phyloP scores from a whole-genome alignment of 2,888 invertebrate species.

The Clistopyga incitator region DNA sequence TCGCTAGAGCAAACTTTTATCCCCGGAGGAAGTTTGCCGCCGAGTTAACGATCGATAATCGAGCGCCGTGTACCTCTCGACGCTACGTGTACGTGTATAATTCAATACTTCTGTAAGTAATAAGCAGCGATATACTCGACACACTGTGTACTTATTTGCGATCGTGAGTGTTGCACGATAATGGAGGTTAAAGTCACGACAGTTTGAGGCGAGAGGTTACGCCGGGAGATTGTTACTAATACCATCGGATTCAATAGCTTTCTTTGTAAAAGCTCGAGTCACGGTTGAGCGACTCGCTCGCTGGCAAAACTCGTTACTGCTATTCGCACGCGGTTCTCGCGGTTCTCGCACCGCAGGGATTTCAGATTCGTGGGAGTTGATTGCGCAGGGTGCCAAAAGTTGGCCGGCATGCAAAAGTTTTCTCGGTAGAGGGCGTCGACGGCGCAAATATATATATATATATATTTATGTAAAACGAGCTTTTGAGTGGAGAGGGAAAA shows the following conservation, averaged over 20 bases:
- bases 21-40: not conserved
- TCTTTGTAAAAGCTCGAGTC: slow-evolving; percentile 17
- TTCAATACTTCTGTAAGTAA: not conserved
- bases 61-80: not conserved
- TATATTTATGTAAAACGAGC: too few species aligned
- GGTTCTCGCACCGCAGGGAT: slow-evolving; percentile 10
- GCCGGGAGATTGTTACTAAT: slow-evolving; percentile 22
- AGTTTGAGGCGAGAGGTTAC: not conserved
- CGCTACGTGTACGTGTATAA: not conserved
- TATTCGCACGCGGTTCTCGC: slow-evolving; percentile 48
- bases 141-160: not conserved
- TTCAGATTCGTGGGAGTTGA: slow-evolving; percentile 42
- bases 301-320: slow-evolving; percentile 58
- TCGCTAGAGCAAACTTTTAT: not conserved
- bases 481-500: not conserved
- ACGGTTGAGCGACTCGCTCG: slow-evolving; percentile 33
- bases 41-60: slow-evolving; percentile 2
- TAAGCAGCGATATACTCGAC: not conserved
- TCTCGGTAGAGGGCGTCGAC: slow-evolving; percentile 42
- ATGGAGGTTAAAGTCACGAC: not conserved
- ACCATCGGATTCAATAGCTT: not conserved
- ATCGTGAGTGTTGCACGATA: slow-evolving; percentile 1
- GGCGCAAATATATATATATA: slow-evolving; percentile 26
- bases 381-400: slow-evolving; percentile 63
- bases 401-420: slow-evolving; percentile 64